These are phyloP conservation scores for Globodera ellingtonae DNA, from an alignment of 1,140 invertebrate species.

Conservation along the genomic window DNA sequence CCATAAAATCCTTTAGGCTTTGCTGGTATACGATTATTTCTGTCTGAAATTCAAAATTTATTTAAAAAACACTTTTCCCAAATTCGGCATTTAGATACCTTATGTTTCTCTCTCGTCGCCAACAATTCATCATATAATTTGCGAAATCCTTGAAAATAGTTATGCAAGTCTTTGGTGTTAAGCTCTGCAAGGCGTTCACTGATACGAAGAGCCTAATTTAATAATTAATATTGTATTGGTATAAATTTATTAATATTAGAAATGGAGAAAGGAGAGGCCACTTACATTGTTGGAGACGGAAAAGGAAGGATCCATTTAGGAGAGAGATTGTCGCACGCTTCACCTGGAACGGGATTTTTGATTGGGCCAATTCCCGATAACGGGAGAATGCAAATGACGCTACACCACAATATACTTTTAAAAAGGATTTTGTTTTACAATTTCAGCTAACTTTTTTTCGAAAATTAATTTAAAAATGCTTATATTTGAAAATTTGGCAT, in stretches of 20 bases:
- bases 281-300: background rate
- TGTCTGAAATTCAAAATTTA: background rate
- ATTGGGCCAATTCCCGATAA: too few relatives aligned
- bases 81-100: constrained; percentile 13
- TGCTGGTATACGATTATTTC: constrained; percentile 25
- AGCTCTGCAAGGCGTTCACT: constrained; percentile 26
- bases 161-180: constrained; percentile 34
- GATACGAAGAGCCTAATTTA: constrained; percentile 25
- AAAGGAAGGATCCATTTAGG: background rate
- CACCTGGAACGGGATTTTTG: too few relatives aligned
- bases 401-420: too few relatives aligned
- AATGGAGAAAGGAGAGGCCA: background rate
- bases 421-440: too few relatives aligned
- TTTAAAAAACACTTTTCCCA: constrained; percentile 10
- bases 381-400: too few relatives aligned
- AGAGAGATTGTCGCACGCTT: too few relatives aligned
- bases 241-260: too few relatives aligned
- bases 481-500: too few relatives aligned
- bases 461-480: too few relatives aligned
- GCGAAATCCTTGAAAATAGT: constrained; percentile 34
- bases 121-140: constrained; percentile 32
- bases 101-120: constrained; percentile 28
- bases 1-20: constrained; percentile 12
- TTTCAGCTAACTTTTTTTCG: too few relatives aligned
- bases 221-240: too few relatives aligned